Evolutionary conservation across 2,888 invertebrate species (phyloP), one percentile per base, ranked within the genome.

Genomic region (Luffia ferchaultella): DNA sequence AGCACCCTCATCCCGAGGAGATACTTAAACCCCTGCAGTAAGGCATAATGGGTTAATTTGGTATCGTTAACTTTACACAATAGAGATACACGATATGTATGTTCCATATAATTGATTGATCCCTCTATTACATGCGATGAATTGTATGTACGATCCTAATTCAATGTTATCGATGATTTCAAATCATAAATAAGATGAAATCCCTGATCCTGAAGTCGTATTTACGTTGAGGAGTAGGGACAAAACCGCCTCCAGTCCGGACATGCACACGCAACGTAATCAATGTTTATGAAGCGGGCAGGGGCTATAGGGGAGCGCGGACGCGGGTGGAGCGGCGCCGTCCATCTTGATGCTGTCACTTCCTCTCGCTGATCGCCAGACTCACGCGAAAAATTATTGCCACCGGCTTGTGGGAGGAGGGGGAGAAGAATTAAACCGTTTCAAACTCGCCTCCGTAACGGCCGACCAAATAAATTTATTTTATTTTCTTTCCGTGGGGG

Each of bases 381-480:
- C 43, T 42, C 30, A n/a, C 41, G 42, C 44, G 40, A 41, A 44
- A 50, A 50, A 53, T 48, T 49, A 50, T 48, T 48, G 50, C 51
- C 53, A 48, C 52, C 50, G 47, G 51, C 48, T 41, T 41, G 41
- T 20, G 53, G 46, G 46, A 18, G 18, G 20, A 17, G 46, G 12
- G 18, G 50, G 30, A 42, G 43, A 51, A 49, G 68, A 68, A 68
- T 70, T 67, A 69, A 68, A 65, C 65, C 58, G 57, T 56, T 55
- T 52, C 59, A 56, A 65, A 65, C 60, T 61, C 64, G 59, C 58
- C 57, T 57, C 61, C 59, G 62, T 61, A 60, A 61, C 42, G 43
- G 18, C 60, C 64, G 68, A 63, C 63, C 66, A 68, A 70, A 71
- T 57, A 55, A 57, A 55, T 55, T 57, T 57, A 54, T 54, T 56